Evolutionary conservation across 2,113 vertebrate genomes (phyloP), one percentile per base, ranked within the genome.

Genomic region (Phoenicopterus ruber): DNA sequence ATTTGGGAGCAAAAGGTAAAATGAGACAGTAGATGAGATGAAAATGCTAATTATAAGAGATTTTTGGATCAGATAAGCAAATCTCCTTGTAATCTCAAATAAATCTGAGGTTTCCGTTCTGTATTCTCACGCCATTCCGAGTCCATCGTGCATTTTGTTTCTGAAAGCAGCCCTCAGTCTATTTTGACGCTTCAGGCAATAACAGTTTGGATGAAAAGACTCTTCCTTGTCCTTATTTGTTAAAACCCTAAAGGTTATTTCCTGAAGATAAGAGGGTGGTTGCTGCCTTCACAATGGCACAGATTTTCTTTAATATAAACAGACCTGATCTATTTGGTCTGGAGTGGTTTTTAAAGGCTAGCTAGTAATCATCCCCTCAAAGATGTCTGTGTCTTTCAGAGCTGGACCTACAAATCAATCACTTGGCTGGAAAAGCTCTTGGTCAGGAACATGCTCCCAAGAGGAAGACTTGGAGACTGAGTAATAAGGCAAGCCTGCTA

Each of bases 1-100:
- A 2, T 63, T 80, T 49, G 61, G 74, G 70, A 97, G 71, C 71
- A 94, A 93, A 97, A 95, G 84, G 89, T 94, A 97, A 81, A 90
- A 86, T 8, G 47, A 82, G 62, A 38, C 29, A 50, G 90, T 4
- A 71, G 34, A 65, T 22, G 36, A 91, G 77, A 88, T 11, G 36
- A 81, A 94, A 81, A 91, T 50, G 38, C 52, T 86, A 73, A 94
- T 96, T 85, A 50, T 31, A 63, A 78, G 66, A 77, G 49, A 20
- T 1, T 9, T 96, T 87, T 61, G 63, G 69, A 69, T 71, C n/a
- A 88, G 28, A 73, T 66, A 86, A 84, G 74, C 59, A 86, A 95
- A 88, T 74, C 19, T 77, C 29, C 34, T 57, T 84, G 25, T 72
- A 92, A 83, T 81, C 80, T 62, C 54, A 78, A 92, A 72, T 90